Evolutionary conservation across 1,140 invertebrate genomes (phyloP).

Genomic region (Pararge aegeria): DNA sequence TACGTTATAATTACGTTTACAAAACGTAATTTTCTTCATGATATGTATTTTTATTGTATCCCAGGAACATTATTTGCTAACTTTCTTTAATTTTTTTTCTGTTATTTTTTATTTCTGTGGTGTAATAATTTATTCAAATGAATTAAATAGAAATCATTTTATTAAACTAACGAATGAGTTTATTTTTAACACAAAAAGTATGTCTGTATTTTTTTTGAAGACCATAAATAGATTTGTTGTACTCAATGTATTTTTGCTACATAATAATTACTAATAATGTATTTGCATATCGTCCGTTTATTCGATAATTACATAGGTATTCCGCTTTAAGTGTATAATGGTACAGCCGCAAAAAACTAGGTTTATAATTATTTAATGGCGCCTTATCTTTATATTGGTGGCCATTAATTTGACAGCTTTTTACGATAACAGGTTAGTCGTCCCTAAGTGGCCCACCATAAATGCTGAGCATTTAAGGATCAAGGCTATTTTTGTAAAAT

Average conservation of each 20-base stretch:
- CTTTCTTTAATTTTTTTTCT: too few species aligned
- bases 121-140: too few species aligned
- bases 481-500: not conserved
- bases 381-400: conserved; percentile 13
- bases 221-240: not conserved
- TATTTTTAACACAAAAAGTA: too few species aligned
- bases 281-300: too few species aligned
- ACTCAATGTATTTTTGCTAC: not conserved
- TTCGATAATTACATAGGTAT: not conserved
- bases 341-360: conserved; percentile 1
- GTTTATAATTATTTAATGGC: conserved; percentile 8
- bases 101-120: too few species aligned
- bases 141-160: too few species aligned
- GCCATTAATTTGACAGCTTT: conserved; percentile 19
- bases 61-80: too few species aligned
- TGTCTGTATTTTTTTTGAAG: too few species aligned
- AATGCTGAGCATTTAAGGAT: not conserved
- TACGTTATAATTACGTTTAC: too few species aligned
- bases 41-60: too few species aligned
- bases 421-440: conserved; percentile 9
- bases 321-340: conserved; percentile 5
- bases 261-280: not conserved
- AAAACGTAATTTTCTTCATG: too few species aligned
- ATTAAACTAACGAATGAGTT: too few species aligned
- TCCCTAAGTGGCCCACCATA: conserved; percentile 9